A percentile compares a stretch with the other conserved stretches of the same genome.
phyloP scores from a whole-genome alignment of 2,113 vertebrate species.

The Zosterops borbonicus region DNA sequence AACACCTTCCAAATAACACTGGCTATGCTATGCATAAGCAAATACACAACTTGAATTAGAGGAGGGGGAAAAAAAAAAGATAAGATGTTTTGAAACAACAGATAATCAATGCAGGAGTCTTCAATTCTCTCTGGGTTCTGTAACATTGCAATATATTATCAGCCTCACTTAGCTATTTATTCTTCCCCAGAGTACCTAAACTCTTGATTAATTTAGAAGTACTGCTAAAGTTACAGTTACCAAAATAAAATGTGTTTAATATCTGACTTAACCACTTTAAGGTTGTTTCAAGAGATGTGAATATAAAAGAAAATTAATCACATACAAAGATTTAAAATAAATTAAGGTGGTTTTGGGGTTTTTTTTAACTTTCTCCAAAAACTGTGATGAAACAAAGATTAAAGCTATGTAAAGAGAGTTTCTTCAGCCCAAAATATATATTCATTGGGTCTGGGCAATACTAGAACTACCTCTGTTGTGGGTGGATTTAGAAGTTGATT shows the following conservation, averaged over 20 bases:
- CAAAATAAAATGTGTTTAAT: not conserved
- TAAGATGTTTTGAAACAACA: slow-evolving; percentile 16
- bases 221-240: not conserved
- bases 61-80: not conserved
- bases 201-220: slow-evolving; percentile 5
- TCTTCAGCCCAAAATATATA: not conserved
- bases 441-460: fast-evolving
- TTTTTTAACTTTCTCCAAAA: not conserved
- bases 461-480: not conserved
- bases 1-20: not conserved
- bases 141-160: slow-evolving; percentile 7
- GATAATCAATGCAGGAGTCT: slow-evolving; percentile 19
- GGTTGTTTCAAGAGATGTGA: not conserved
- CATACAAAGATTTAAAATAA: not conserved
- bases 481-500: not conserved
- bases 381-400: not conserved
- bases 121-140: not conserved
- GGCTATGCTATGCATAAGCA: not conserved
- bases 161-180: slow-evolving; percentile 10
- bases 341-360: fast-evolving
- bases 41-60: not conserved
- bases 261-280: not conserved
- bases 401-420: not conserved
- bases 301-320: not conserved
- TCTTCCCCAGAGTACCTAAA: not conserved